phyloP scores from a whole-genome alignment of 2,113 vertebrate genomes.

The Brachirus orientalis region DNA sequence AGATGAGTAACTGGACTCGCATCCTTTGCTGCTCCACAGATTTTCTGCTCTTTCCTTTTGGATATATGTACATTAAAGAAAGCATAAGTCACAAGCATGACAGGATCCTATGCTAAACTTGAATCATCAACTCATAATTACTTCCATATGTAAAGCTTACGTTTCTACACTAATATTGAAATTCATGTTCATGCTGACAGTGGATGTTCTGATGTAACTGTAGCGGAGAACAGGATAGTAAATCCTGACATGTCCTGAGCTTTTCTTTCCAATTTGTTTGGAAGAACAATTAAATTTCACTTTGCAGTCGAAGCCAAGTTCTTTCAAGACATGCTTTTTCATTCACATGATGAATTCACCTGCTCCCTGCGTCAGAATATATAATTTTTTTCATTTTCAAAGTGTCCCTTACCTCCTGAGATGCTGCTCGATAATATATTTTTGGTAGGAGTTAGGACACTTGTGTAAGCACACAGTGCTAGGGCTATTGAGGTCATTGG shows the following conservation, averaged over 20 bases:
- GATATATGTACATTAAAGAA: not conserved
- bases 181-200: not conserved
- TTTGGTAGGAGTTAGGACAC: not conserved
- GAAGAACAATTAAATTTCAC: not conserved
- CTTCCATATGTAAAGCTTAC: not conserved
- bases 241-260: not conserved
- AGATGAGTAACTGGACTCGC: not conserved
- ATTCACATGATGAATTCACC: not conserved
- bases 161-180: not conserved
- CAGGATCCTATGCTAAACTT: not conserved
- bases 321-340: not conserved
- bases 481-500: conserved; percentile 12
- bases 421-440: not conserved
- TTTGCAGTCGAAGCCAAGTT: not conserved
- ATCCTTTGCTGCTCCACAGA: not conserved
- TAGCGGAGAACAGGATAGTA: not conserved
- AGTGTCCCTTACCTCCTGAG: not conserved
- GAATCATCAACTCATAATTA: conserved; percentile 19
- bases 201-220: conserved; percentile 1
- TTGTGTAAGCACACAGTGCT: conserved; percentile 7
- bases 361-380: not conserved
- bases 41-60: not conserved
- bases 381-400: conserved; percentile 20
- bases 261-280: not conserved
- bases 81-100: not conserved